A percentile compares a stretch with the other conserved stretches of the same genome.
These are phyloP conservation scores for Pseudopodoces humilis DNA, from an alignment of 2,113 vertebrate species.

Conservation along the genomic window DNA sequence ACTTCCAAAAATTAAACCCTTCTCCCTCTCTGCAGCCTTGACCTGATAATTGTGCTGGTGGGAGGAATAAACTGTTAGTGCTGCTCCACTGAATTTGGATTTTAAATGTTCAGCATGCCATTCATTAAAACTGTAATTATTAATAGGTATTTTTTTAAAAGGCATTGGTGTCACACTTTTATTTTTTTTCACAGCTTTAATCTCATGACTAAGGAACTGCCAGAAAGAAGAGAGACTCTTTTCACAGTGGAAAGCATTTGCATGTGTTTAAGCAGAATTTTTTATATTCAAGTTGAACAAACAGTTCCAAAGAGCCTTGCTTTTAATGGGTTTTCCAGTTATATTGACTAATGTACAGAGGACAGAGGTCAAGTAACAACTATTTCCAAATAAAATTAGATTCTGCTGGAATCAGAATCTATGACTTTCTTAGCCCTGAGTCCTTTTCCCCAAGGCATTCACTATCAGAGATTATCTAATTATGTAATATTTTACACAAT, in stretches of 20 bases:
- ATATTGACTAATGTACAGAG: background rate
- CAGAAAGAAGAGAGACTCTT: background rate
- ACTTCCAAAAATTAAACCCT: background rate
- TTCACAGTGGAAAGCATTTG: background rate
- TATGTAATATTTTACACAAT: background rate
- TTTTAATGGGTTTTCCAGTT: background rate
- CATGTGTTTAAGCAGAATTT: background rate
- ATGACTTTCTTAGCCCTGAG: background rate
- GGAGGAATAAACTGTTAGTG: background rate
- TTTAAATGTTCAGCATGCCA: background rate
- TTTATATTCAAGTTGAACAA: background rate
- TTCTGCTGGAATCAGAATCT: background rate
- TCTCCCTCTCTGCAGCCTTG: background rate
- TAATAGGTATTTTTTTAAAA: background rate
- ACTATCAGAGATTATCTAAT: background rate
- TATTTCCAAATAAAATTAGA: background rate
- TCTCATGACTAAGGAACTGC: slow-evolving; percentile 17
- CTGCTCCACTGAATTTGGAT: background rate
- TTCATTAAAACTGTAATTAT: slow-evolving; percentile 51
- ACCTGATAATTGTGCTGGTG: background rate
- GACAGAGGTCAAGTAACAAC: background rate
- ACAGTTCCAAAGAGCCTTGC: background rate
- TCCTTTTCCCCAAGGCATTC: background rate
- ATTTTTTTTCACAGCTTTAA: background rate
- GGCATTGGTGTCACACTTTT: background rate